Base-by-base conservation (phyloP, 2,888 invertebrate genomes). In the Fragum whitleyi region DNA sequence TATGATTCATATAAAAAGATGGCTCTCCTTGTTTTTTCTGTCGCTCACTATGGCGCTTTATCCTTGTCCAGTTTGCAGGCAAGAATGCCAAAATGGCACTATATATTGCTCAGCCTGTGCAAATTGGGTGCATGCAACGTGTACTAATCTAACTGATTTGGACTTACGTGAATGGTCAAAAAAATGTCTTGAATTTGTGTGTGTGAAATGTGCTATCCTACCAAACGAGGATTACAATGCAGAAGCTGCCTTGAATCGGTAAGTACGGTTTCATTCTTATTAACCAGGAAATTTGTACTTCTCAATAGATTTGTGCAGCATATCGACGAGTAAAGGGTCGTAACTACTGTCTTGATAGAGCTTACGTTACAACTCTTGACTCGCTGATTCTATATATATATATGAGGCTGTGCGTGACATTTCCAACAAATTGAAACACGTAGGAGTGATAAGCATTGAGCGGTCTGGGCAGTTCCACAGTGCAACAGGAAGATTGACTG, bases 191-290 rank as follows among this genome's bases (percentile, higher is more conserved):
- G 53, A 53, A 19, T 53, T 53, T 21, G 53, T 53, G 53, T 53
- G 53, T 53, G 53, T 53, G 11, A 21, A 53, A 21, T 53, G 53
- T 53, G 53, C 53, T 11, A 5, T 53, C n/a, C 21, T 53, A 53
- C 21, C 53, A 53, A 53, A 53, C 19, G 5, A n/a, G 53, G 53
- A 53, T 53, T 53, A 53, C 19, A 53, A 53, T 53, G 53, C 21
- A n/a, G 53, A 21, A 19, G 53, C 53, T 53, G 53, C 53, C 53
- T 53, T 53, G n/a, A 53, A 53, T 53, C 53, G 53, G 53, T 53
- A 53, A 53, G 53, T 53, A 39, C 39, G n/a, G n/a, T n/a, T n/a
- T n/a, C n/a, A n/a, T n/a, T n/a, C n/a, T n/a, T n/a, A n/a, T n/a
- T n/a, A n/a, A n/a, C n/a, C n/a, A n/a, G n/a, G n/a, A n/a, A n/a